These are phyloP conservation scores for Pteropus alecto DNA, from an alignment of 2,113 vertebrate species.

Conservation along the genomic window DNA sequence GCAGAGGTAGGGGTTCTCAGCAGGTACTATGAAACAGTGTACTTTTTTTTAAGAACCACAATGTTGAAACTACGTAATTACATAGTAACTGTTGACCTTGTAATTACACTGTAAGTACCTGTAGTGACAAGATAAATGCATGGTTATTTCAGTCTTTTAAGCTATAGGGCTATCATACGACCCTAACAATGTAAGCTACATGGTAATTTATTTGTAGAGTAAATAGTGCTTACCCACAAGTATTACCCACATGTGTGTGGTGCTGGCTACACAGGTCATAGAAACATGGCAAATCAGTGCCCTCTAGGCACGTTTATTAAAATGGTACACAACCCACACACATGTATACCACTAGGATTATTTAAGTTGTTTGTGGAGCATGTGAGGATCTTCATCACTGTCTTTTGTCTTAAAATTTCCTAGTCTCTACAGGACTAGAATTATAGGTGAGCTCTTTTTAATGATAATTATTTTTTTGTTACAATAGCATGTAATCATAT, in stretches of 20 bases:
- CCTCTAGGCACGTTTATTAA: conserved; percentile 1
- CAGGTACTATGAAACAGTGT: conserved; percentile 25
- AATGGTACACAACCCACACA: not conserved
- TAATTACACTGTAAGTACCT: conserved; percentile 73
- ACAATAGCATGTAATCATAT: not conserved
- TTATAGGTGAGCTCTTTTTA: not conserved
- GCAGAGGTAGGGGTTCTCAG: conserved; percentile 53
- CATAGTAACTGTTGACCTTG: conserved; percentile 76
- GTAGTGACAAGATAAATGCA: conserved; percentile 75
- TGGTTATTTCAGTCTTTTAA: conserved; percentile 71
- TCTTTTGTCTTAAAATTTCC: not conserved
- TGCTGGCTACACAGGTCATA: not conserved
- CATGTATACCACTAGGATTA: not conserved
- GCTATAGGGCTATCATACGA: conserved; percentile 55
- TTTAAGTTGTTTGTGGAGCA: not conserved
- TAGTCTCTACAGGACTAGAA: not conserved
- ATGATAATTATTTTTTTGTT: not conserved
- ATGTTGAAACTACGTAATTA: conserved; percentile 48
- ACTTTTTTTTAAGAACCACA: conserved; percentile 56
- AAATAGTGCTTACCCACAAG: conserved; percentile 70
- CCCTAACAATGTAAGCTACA: conserved; percentile 65
- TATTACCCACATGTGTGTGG: conserved; percentile 9
- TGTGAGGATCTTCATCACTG: not conserved
- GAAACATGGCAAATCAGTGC: not conserved
- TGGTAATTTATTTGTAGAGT: conserved; percentile 75